Percentiles rank a stretch among this genome's conserved stretches.
Evolutionary conservation across 2,113 vertebrate species (phyloP).

Genomic region (Rhombomys opimus): DNA sequence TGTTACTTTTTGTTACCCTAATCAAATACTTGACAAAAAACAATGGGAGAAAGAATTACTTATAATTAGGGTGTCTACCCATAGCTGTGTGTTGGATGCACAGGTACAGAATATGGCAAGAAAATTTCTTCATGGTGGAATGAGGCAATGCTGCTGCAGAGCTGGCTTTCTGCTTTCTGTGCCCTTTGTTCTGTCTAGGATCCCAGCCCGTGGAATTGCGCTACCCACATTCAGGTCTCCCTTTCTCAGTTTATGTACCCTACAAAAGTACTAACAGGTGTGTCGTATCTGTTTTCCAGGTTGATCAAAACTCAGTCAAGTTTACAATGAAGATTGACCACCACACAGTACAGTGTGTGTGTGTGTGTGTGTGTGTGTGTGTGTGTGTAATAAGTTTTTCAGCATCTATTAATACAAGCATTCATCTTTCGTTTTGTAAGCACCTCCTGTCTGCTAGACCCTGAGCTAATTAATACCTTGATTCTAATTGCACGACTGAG

Average conservation of each 20-base stretch:
- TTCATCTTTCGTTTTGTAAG: neutral
- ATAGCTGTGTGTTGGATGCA: neutral
- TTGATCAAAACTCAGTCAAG: neutral
- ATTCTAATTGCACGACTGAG: neutral
- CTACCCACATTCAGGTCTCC: neutral
- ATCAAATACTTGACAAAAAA: neutral
- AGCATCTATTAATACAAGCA: neutral
- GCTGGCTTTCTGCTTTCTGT: neutral
- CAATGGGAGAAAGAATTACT: neutral
- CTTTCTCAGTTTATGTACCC: neutral
- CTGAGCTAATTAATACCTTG: neutral
- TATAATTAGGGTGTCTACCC: neutral
- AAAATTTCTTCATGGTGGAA: neutral
- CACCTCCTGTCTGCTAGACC: neutral
- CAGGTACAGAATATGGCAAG: neutral
- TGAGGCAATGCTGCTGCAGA: no score
- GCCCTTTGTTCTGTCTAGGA: neutral
- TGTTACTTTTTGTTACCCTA: neutral
- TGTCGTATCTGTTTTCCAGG: neutral
- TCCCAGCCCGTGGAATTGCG: neutral
- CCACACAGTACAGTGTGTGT: neutral
- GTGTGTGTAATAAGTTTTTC: neutral
- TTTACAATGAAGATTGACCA: neutral
- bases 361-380: neutral
- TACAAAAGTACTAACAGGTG: neutral